These are phyloP conservation scores for Phaenicophaeus curvirostris DNA, from an alignment of 2,797 vertebrate genomes.

Conservation along the genomic window DNA sequence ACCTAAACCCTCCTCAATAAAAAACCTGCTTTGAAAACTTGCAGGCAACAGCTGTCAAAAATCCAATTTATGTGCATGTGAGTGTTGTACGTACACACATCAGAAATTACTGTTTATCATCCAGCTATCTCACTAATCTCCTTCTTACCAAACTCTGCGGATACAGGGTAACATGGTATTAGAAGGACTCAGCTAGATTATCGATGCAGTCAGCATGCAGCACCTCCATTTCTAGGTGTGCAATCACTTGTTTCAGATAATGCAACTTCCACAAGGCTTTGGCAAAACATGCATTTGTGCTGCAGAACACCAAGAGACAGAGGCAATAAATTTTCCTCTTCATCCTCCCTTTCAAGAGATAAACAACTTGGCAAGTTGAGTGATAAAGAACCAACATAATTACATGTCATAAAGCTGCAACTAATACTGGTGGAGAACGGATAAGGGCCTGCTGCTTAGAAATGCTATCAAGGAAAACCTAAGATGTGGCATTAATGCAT, in stretches of 20 bases:
- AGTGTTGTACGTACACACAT: neutral
- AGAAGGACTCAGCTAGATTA: neutral
- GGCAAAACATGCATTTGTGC: neutral
- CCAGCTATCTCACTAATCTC: neutral
- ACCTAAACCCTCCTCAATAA: neutral
- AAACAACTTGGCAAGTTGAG: neutral
- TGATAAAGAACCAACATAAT: constrained; percentile 18
- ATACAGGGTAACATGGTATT: neutral
- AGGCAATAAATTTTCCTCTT: neutral
- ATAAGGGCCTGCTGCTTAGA: neutral
- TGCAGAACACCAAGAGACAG: neutral
- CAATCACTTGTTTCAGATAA: neutral
- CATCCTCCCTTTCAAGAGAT: neutral
- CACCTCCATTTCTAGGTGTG: neutral
- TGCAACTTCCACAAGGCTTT: neutral
- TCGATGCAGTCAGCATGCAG: neutral
- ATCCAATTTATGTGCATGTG: neutral
- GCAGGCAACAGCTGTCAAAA: neutral
- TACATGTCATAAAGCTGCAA: constrained; percentile 1
- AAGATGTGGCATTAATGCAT: neutral
- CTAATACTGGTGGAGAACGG: neutral
- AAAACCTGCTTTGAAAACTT: neutral
- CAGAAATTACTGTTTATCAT: neutral
- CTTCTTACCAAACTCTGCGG: neutral
- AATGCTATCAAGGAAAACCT: neutral